These are phyloP conservation scores for Bolinopsis microptera DNA, from an alignment of 37 sponge, comb jelly and placozoan genomes.

Conservation along the genomic window DNA sequence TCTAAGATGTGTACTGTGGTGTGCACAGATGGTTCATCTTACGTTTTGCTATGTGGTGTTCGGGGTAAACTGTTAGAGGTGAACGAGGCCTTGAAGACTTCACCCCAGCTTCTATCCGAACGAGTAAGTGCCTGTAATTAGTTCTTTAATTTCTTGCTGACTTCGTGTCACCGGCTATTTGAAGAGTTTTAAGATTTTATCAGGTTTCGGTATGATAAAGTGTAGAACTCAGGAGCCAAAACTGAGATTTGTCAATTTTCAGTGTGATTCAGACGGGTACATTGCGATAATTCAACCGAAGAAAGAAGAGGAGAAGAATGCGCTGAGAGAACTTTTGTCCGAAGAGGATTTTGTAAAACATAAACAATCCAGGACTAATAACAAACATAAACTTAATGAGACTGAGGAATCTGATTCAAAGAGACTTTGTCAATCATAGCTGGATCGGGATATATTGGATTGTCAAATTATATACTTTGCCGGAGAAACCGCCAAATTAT, in stretches of 20 bases:
- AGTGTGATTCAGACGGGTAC: conserved; percentile 62
- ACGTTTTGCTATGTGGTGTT: neutral
- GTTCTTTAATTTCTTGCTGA: neutral
- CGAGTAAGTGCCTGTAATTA: neutral
- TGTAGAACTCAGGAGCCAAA: too few relatives aligned
- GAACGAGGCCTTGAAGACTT: neutral
- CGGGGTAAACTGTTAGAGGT: conserved; percentile 38
- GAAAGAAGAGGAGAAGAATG: conserved; percentile 43
- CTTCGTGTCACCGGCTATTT: too few relatives aligned
- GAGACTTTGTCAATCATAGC: neutral
- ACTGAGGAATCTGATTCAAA: neutral
- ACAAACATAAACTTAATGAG: neutral
- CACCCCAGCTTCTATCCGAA: neutral
- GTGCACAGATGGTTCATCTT: conserved; percentile 20
- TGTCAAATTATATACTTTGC: neutral
- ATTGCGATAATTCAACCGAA: conserved; percentile 57
- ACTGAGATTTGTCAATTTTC: too few relatives aligned
- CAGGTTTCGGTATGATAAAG: too few relatives aligned
- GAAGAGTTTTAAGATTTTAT: too few relatives aligned
- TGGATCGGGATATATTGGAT: neutral
- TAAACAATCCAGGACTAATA: neutral
- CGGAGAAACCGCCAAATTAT: neutral
- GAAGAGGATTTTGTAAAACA: neutral
- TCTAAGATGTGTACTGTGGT: neutral
- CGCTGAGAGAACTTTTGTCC: neutral